Evolutionary conservation across 2,888 invertebrate genomes (phyloP).

Genomic region (Plagiodera versicolora): DNA sequence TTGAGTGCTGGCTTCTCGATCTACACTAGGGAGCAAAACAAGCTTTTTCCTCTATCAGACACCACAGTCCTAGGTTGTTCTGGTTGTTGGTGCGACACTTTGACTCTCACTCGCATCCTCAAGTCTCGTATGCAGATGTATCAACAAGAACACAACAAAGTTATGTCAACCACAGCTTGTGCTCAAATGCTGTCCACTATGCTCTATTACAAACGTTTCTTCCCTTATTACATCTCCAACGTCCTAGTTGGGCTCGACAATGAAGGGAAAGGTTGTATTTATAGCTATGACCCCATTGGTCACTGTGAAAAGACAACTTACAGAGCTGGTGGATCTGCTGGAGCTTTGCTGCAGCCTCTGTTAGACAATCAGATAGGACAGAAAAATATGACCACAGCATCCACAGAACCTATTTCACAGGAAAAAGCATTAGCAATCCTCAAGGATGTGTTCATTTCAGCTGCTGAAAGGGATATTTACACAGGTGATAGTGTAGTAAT

Average conservation of each 20-base stretch:
- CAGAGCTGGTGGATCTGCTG: conserved; percentile 89
- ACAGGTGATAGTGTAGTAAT: conserved; percentile 92
- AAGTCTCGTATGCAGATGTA: conserved; percentile 93
- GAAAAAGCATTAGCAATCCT: conserved; percentile 84
- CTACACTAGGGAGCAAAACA: conserved; percentile 85
- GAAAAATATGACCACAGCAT: conserved; percentile 80
- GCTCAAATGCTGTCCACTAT: conserved; percentile 96
- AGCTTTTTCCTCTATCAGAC: conserved; percentile 79
- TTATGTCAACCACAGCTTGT: conserved; percentile 88
- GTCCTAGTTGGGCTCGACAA: conserved; percentile 91
- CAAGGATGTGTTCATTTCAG: conserved; percentile 96
- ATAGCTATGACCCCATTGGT: conserved; percentile 96
- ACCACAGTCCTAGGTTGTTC: conserved; percentile 90
- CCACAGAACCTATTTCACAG: conserved; percentile 65
- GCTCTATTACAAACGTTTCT: conserved; percentile 95
- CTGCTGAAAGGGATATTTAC: conserved; percentile 96
- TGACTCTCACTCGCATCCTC: conserved; percentile 84
- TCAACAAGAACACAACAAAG: conserved; percentile 89
- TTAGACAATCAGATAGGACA: conserved; percentile 95
- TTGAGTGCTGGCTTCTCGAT: conserved; percentile 90
- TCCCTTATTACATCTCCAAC: conserved; percentile 97
- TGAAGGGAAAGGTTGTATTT: conserved; percentile 92
- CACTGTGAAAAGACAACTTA: conserved; percentile 85
- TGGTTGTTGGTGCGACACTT: conserved; percentile 97
- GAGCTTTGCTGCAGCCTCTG: conserved; percentile 87